Base-by-base conservation (phyloP, 2,888 invertebrate genomes). In the Dusona sp. region DNA sequence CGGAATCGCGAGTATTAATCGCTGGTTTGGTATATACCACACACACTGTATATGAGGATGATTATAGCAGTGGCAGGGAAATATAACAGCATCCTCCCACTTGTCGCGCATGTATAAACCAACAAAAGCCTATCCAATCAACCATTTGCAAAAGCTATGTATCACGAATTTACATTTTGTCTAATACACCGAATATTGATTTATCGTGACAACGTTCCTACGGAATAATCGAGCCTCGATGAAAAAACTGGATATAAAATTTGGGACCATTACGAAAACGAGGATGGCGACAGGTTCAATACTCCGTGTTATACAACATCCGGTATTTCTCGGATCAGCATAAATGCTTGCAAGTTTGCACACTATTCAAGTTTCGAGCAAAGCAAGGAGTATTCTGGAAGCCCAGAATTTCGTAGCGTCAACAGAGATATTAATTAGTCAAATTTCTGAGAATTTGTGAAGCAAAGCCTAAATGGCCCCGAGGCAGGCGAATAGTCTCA, bases 371-470 rank as follows among this genome's bases (percentile, higher is more conserved):
- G 83, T 86, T 83, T 77, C 67, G 22, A 2, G 7, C 19, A 74
- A 65, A 48, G 64, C 80, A 73, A 38, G 9, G n/a, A 29, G 61
- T 13, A 61, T 61, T 61, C 29, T 29, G 16, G 29, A 61, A 61
- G 61, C 61, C 4, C 29, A 29, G 86, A 85, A 84, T 88, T 87
- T 86, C 82, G 84, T 86, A 91, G 90, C 90, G 90, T 92, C 92
- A 92, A 92, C 92, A 92, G 89, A 90, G 91, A 93, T 92, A 93
- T 93, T 93, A 93, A 93, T 93, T 93, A 92, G 91, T 90, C 85
- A 87, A 90, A 90, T 90, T 80, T 85, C 79, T 48, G 65, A 51
- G 74, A 87, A 81, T 87, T 88, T 87, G 83, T 79, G 80, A 83
- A 87, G 79, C 84, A 70, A 77, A 85, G 80, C 79, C 82, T 78